A percentile compares a stretch with the other conserved stretches of the same genome.
phyloP scores from a whole-genome alignment of 2,113 vertebrate genomes.

The Damaliscus lunatus region DNA sequence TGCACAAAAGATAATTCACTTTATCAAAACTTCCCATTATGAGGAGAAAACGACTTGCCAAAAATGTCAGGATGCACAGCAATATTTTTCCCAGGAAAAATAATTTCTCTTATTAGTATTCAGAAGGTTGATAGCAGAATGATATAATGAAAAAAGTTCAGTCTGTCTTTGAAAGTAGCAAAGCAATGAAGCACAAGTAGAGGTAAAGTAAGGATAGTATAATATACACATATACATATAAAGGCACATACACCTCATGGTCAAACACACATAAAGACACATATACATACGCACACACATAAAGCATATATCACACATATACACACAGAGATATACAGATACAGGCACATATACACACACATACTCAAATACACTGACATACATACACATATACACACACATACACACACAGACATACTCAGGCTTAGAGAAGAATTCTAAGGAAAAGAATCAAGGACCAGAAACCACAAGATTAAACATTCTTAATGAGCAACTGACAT shows the following conservation, averaged over 20 bases:
- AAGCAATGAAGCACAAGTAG: not conserved
- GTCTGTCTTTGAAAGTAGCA: slow-evolving; percentile 34
- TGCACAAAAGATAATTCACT: slow-evolving; percentile 72
- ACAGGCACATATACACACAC: not conserved
- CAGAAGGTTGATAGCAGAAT: slow-evolving; percentile 20
- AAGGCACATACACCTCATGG: not conserved
- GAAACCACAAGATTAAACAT: not conserved
- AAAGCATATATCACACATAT: not conserved
- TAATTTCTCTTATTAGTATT: slow-evolving; percentile 50
- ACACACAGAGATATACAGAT: not conserved
- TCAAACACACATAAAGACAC: not conserved
- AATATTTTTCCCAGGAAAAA: slow-evolving; percentile 65
- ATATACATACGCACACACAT: not conserved
- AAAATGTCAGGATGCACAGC: slow-evolving; percentile 29
- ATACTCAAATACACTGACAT: not conserved
- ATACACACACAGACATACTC: not conserved
- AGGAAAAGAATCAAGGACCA: not conserved
- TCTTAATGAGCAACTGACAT: not conserved
- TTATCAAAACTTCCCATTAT: slow-evolving; percentile 74
- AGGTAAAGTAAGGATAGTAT: not conserved
- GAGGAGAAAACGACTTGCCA: slow-evolving; percentile 62
- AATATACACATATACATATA: not conserved
- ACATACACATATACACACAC: not conserved
- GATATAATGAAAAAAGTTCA: slow-evolving; percentile 29
- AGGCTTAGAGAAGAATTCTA: not conserved